Percentiles rank a stretch among this genome's conserved stretches.
phyloP scores from a whole-genome alignment of 2,113 vertebrate genomes.

The Bungarus multicinctus region DNA sequence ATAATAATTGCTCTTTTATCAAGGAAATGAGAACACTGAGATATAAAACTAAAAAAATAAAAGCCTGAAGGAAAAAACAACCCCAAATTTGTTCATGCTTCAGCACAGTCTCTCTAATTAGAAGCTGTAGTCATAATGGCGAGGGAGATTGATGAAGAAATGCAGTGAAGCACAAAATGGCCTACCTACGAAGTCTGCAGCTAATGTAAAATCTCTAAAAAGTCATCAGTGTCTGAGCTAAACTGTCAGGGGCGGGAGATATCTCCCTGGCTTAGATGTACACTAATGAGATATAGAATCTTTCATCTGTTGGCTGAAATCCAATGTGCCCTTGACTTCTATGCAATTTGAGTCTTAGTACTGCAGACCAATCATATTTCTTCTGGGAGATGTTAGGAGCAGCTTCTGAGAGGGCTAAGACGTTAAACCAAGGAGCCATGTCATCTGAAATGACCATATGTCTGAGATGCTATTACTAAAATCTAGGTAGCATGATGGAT shows the following conservation, averaged over 20 bases:
- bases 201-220: conserved; percentile 52
- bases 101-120: background rate
- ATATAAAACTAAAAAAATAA: conserved; percentile 3
- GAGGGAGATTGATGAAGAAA: conserved; percentile 48
- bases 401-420: background rate
- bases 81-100: conserved; percentile 14
- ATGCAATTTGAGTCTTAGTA: background rate
- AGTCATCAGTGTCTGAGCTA: conserved; percentile 11
- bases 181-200: conserved; percentile 16
- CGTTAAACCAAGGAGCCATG: rapidly evolving
- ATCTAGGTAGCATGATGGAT: background rate
- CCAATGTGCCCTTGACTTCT: conserved; percentile 25
- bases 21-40: conserved; percentile 8
- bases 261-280: conserved; percentile 25
- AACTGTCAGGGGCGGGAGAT: background rate
- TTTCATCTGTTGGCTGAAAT: conserved; percentile 26
- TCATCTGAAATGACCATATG: background rate
- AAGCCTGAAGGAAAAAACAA: conserved; percentile 14
- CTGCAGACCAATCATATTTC: conserved; percentile 3
- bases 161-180: conserved; percentile 50
- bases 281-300: conserved; percentile 32
- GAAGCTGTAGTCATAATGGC: conserved; percentile 30
- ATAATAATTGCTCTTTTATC: conserved; percentile 21
- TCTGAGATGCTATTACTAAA: background rate
- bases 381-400: background rate